Conservation (phyloP, 2,888 invertebrate genomes). For the Notocelia uddmanniana region DNA sequence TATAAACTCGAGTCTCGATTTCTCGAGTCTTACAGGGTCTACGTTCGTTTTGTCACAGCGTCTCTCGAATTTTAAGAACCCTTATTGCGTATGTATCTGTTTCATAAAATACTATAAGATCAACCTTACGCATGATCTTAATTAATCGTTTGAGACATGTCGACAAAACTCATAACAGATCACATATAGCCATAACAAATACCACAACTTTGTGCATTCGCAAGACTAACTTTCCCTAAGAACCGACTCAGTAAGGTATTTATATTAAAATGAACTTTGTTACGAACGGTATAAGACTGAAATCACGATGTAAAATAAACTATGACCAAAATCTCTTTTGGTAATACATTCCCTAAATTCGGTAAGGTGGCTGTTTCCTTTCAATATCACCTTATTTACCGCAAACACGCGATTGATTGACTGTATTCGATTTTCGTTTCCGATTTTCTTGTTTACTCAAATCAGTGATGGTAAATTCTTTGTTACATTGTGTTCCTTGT, state of each 20-base stretch:
- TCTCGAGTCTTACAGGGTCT: no score
- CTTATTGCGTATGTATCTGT: no score
- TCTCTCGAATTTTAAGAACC: no score
- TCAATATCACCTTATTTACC: slow-evolving; percentile 8
- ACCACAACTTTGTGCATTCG: not conserved
- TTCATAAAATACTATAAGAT: no score
- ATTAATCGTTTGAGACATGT: no score
- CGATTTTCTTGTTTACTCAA: slow-evolving; percentile 17
- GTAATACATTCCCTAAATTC: not conserved
- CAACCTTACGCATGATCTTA: no score
- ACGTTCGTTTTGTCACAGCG: no score
- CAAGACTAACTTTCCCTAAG: no score
- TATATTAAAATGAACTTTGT: not conserved
- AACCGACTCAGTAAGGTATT: not conserved
- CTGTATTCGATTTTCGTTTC: slow-evolving; percentile 20
- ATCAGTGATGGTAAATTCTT: not conserved
- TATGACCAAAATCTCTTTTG: not conserved
- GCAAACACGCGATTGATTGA: slow-evolving; percentile 14
- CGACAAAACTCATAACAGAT: not conserved
- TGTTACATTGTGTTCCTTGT: no score
- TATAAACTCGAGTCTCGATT: no score
- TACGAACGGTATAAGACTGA: not conserved
- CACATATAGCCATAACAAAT: not conserved
- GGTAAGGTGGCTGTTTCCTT: slow-evolving; percentile 1
- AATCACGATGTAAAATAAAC: not conserved